Evolutionary conservation across 2,113 vertebrate species (phyloP).

Genomic region (Charina bottae): DNA sequence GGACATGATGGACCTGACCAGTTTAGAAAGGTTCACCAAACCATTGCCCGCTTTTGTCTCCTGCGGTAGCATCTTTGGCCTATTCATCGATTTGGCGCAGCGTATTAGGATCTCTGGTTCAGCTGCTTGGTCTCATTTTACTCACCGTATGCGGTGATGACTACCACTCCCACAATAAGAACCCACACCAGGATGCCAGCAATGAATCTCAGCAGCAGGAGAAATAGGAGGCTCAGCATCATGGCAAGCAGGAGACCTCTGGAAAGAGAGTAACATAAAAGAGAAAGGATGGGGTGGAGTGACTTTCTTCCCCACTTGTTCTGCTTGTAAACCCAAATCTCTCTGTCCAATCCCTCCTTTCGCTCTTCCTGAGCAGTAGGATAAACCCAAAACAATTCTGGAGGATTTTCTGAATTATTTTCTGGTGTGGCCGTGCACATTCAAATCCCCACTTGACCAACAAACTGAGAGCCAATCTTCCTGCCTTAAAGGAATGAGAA

Average conservation of each 20-base stretch:
- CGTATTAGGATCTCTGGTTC: background rate
- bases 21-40: background rate
- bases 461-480: background rate
- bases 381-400: background rate
- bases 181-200: conserved; percentile 84
- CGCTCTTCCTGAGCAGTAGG: background rate
- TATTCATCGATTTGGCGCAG: too few species aligned
- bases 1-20: background rate
- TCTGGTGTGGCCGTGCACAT: background rate
- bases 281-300: background rate
- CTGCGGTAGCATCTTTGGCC: background rate
- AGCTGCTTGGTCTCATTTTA: background rate
- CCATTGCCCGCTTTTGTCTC: background rate
- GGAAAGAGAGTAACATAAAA: background rate
- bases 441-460: background rate
- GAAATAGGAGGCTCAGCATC: conserved; percentile 84
- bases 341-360: background rate
- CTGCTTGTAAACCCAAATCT: background rate
- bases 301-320: background rate
- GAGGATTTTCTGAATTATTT: background rate
- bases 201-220: conserved; percentile 83
- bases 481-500: background rate
- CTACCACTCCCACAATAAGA: conserved; percentile 82
- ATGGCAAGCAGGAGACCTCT: conserved; percentile 83
- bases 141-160: conserved; percentile 81